Percentiles rank a stretch among this genome's conserved stretches.
phyloP scores from a whole-genome alignment of 1,140 invertebrate genomes.

The Harlomillsia oculata region DNA sequence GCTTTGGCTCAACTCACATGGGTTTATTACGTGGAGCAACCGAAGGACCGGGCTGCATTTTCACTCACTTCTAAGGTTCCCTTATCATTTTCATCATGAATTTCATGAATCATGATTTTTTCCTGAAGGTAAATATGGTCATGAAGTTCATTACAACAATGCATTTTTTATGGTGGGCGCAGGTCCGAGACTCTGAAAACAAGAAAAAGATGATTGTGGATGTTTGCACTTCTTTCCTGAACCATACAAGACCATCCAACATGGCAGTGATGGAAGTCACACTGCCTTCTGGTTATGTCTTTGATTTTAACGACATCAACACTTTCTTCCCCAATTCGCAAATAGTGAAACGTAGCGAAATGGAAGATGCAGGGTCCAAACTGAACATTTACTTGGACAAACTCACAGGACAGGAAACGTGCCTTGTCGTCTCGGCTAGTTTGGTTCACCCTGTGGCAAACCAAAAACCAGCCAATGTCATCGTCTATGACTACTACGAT shows the following conservation, averaged over 20 bases:
- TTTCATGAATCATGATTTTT: no score
- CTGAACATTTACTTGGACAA: conserved; percentile 76
- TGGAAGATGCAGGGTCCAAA: conserved; percentile 50
- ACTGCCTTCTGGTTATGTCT: conserved; percentile 72
- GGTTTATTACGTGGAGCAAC: conserved; percentile 73
- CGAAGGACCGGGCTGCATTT: no score
- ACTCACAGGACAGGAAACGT: not conserved
- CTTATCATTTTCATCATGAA: no score
- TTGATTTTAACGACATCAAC: conserved; percentile 44
- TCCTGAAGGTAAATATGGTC: no score
- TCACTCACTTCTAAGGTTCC: no score
- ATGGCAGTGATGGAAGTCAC: conserved; percentile 82
- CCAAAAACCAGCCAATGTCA: conserved; percentile 70
- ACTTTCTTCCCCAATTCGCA: not conserved
- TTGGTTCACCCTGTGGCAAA: conserved; percentile 72
- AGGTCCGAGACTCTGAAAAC: not conserved
- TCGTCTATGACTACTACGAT: conserved; percentile 78
- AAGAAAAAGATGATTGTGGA: not conserved
- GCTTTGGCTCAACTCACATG: conserved; percentile 72
- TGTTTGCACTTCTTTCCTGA: not conserved
- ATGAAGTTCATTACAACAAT: no score
- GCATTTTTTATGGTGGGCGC: no score
- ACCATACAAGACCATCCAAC: conserved; percentile 48
- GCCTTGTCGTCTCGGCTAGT: conserved; percentile 55
- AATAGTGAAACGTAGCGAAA: conserved; percentile 4